Evolutionary conservation across 2,888 invertebrate genomes (phyloP).

Genomic region (Drosophila prostipennis): DNA sequence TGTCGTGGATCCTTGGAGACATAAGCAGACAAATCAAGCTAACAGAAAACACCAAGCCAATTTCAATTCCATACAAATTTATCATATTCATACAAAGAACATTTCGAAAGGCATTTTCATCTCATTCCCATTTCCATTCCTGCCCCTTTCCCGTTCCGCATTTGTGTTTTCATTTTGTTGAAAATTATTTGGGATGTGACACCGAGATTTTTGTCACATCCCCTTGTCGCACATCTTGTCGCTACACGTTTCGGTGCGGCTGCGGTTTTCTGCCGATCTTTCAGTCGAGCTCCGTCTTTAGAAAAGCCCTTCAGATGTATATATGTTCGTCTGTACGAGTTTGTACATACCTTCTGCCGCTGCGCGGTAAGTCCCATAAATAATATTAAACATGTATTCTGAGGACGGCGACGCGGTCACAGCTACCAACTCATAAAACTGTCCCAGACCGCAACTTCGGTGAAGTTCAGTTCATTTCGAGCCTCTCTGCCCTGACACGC

Average conservation of each 20-base stretch:
- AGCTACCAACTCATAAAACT: constrained; percentile 73
- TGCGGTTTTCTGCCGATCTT: constrained; percentile 60
- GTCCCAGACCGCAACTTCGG: constrained; percentile 46
- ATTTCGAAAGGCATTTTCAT: constrained; percentile 15
- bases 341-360: constrained; percentile 36
- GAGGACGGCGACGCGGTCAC: constrained; percentile 38
- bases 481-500: constrained; percentile 41
- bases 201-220: constrained; percentile 69
- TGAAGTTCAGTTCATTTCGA: constrained; percentile 41
- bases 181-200: constrained; percentile 82
- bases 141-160: constrained; percentile 18
- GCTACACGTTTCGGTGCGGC: constrained; percentile 26
- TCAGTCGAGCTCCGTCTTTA: constrained; percentile 37
- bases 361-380: constrained; percentile 67
- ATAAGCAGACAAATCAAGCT: constrained; percentile 25
- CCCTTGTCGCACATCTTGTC: constrained; percentile 56
- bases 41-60: constrained; percentile 39
- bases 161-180: constrained; percentile 66
- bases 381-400: constrained; percentile 76
- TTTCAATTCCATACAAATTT: constrained; percentile 78
- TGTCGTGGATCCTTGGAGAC: constrained; percentile 5
- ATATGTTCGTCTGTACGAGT: background rate
- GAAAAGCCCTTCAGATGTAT: constrained; percentile 3
- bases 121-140: constrained; percentile 8
- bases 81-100: constrained; percentile 66